Evolutionary conservation across 1,140 invertebrate species (phyloP).

Genomic region (Bombyx mandarina): DNA sequence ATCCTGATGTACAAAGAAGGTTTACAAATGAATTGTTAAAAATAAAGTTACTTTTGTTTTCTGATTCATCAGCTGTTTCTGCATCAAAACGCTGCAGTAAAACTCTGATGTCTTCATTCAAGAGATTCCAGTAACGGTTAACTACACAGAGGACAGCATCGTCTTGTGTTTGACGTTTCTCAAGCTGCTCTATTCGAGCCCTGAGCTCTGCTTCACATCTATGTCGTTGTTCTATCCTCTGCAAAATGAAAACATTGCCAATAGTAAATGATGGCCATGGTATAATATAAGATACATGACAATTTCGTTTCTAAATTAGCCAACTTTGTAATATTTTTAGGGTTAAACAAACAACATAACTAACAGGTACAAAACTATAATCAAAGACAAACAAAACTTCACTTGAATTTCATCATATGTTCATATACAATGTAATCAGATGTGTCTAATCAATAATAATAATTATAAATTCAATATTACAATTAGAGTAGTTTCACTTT

Average conservation of each 20-base stretch:
- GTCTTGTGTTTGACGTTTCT: slow-evolving; percentile 97
- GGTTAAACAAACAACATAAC: background rate
- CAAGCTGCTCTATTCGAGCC: slow-evolving; percentile 95
- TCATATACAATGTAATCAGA: too few species aligned
- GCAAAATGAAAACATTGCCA: slow-evolving; percentile 15
- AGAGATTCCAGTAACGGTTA: slow-evolving; percentile 97
- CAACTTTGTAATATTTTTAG: background rate
- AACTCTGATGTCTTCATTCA: slow-evolving; percentile 97
- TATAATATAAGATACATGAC: background rate
- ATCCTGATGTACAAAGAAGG: too few species aligned
- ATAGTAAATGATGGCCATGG: background rate
- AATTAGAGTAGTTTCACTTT: too few species aligned
- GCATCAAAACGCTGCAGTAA: slow-evolving; percentile 96
- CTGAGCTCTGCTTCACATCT: slow-evolving; percentile 90
- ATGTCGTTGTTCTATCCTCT: slow-evolving; percentile 92
- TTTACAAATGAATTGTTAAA: slow-evolving; percentile 2
- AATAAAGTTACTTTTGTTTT: slow-evolving; percentile 85
- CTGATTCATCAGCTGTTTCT: slow-evolving; percentile 95
- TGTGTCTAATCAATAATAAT: too few species aligned
- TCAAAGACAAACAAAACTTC: background rate
- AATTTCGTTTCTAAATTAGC: background rate
- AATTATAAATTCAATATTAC: too few species aligned
- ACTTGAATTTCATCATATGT: background rate
- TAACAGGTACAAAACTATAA: background rate
- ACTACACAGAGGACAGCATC: slow-evolving; percentile 98